Percentiles rank a stretch among this genome's conserved stretches.
Evolutionary conservation across 2,113 vertebrate species (phyloP).

Genomic region (Eulemur macaco): DNA sequence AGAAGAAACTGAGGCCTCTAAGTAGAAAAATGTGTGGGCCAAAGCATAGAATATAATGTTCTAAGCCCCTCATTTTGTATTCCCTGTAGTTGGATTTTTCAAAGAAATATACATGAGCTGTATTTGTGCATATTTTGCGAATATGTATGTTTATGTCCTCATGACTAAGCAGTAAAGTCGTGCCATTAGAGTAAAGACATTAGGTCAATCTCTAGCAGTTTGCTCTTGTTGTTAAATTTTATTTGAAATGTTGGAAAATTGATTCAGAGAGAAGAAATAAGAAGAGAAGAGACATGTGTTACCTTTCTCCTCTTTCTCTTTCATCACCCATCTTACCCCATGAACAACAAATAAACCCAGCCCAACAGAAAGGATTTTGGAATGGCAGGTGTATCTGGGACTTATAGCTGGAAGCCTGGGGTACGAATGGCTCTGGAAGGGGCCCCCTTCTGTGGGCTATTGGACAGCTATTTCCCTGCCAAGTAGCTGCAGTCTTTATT

Average conservation of each 20-base stretch:
- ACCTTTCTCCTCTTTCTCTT: not conserved
- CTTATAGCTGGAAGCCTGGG: not conserved
- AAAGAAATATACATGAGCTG: not conserved
- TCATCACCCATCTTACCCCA: not conserved
- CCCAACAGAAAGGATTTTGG: not conserved
- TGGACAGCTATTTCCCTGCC: constrained; percentile 38
- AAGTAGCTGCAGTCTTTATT: constrained; percentile 62
- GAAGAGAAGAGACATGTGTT: not conserved
- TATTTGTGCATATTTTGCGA: not conserved
- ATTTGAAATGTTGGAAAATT: not conserved
- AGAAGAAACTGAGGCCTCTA: not conserved
- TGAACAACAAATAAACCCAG: not conserved
- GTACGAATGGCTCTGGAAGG: not conserved
- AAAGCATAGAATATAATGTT: not conserved
- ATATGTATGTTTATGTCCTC: not conserved
- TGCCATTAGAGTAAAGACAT: not conserved
- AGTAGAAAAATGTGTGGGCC: not conserved
- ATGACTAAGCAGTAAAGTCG: not conserved
- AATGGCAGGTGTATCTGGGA: not conserved
- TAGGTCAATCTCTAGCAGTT: not conserved
- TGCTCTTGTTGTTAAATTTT: constrained; percentile 1
- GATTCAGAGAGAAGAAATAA: not conserved
- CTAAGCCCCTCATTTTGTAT: not conserved
- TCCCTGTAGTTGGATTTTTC: not conserved
- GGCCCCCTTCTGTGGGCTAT: constrained; percentile 9